Evolutionary conservation across 2,888 invertebrate species (phyloP), one percentile per base, ranked within the genome.

Genomic region (Embidobia sp.): DNA sequence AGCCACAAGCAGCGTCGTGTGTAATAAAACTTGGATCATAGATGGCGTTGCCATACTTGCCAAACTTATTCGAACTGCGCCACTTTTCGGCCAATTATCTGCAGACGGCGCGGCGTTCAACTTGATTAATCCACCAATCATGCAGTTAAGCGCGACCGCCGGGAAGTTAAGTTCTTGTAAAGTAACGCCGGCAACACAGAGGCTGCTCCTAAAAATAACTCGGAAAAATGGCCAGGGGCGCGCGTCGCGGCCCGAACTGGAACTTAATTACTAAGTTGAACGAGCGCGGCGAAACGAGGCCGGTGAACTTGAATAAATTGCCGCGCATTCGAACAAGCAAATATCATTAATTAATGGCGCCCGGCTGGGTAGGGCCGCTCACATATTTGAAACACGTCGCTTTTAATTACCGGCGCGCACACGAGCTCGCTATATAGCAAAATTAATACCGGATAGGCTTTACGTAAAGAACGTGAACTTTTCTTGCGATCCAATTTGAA

Each of bases 311-410:
- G 18, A 63, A 63, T 49, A 49, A 63, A 63, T 63, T 63, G 29
- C 31, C 19, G 11, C 29, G 19, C 10, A 7, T 49, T 51, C 42
- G 63, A 63, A 63, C 51, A 51, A 48, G 51, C 42, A 49, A 63
- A 63, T 63, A 49, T 63, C 63, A 63, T 63, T 63, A 63, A 63
- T 63, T 63, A 63, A 63, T 40, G 29, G 15, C 40, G 22, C 44
- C 40, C n/a, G 40, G 27, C 19, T 31, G 15, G n/a, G 19, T 26
- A 13, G 13, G 16, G 11, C 33, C 57, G 10, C 18, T 35, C 40
- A 29, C 49, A 51, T 42, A 63, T 49, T 63, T 37, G 16, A 51
- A 49, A 49, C 31, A 29, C 42, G 49, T 29, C 19, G 37, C 27
- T 63, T 22, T 29, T 63, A 51, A 42, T 63, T 63, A 51, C 15